Percentiles rank a stretch among this genome's conserved stretches.
These are phyloP conservation scores for Chlamydotis undulata DNA, from an alignment of 2,113 vertebrate genomes.

Conservation along the genomic window DNA sequence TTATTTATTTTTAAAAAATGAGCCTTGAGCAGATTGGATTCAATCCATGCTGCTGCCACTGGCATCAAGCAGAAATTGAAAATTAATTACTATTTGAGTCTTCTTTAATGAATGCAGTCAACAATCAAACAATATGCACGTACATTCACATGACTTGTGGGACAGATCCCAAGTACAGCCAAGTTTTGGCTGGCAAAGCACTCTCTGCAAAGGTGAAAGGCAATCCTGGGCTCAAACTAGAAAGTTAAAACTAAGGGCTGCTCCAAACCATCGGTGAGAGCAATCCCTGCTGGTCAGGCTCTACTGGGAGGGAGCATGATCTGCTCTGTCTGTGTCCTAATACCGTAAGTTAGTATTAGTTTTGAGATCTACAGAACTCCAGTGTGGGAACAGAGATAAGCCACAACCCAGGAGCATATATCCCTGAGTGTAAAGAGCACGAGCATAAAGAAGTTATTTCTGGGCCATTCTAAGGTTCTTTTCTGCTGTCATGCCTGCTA, in stretches of 20 bases:
- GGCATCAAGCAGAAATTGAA: neutral
- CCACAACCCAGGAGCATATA: neutral
- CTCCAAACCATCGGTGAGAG: neutral
- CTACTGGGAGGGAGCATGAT: neutral
- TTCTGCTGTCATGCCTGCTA: neutral
- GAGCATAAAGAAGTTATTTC: neutral
- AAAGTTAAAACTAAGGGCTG: neutral
- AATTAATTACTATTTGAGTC: neutral
- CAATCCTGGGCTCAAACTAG: neutral
- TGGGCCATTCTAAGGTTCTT: neutral
- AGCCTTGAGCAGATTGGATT: neutral
- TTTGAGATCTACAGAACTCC: neutral
- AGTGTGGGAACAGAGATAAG: neutral
- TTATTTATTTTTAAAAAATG: neutral
- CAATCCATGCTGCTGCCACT: neutral
- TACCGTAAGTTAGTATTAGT: accelerated
- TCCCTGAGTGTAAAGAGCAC: neutral
- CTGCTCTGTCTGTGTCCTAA: neutral
- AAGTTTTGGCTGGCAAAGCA: neutral
- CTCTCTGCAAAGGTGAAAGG: neutral
- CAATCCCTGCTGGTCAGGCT: neutral
- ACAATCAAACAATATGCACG: neutral
- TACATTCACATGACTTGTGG: neutral
- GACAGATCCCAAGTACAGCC: neutral
- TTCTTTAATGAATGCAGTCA: neutral